phyloP scores from a whole-genome alignment of 1,140 invertebrate species.

The Halesus radiatus region DNA sequence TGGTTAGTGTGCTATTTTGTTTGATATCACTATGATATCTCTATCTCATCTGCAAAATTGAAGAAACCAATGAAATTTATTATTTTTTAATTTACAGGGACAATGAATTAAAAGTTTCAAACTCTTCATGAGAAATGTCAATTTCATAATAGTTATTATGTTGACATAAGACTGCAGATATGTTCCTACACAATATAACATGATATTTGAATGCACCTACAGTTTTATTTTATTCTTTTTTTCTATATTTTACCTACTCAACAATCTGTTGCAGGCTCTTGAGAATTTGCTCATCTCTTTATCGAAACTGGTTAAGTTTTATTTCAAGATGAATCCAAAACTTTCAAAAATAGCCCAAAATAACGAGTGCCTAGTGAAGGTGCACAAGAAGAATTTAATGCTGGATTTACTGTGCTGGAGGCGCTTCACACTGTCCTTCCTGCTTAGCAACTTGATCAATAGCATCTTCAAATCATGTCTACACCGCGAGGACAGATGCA shows the following conservation, averaged over 20 bases:
- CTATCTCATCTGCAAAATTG: too few species aligned
- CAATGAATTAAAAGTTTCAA: too few species aligned
- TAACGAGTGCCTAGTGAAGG: conserved; percentile 58
- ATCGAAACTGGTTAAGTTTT: conserved; percentile 67
- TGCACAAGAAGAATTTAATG: conserved; percentile 64
- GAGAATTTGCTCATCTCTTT: conserved; percentile 69
- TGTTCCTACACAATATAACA: too few species aligned
- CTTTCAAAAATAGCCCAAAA: conserved; percentile 65
- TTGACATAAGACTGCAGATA: too few species aligned
- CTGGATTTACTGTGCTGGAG: conserved; percentile 66
- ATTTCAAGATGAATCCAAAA: conserved; percentile 69
- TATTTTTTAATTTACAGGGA: too few species aligned
- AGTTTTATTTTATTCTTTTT: background rate
- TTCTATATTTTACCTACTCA: background rate
- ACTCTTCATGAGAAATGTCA: too few species aligned
- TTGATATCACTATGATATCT: too few species aligned
- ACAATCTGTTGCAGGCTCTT: conserved; percentile 62
- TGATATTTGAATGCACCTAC: background rate
- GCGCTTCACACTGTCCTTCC: conserved; percentile 66
- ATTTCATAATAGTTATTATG: too few species aligned
- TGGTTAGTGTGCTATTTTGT: too few species aligned
- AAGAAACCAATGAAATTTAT: too few species aligned
- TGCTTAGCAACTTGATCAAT: conserved; percentile 63
- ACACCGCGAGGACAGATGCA: conserved; percentile 67
- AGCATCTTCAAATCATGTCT: conserved; percentile 66